These are phyloP conservation scores for Oscarella lobularis DNA, from an alignment of 37 sponge, comb jelly and placozoan genomes.

Conservation along the genomic window DNA sequence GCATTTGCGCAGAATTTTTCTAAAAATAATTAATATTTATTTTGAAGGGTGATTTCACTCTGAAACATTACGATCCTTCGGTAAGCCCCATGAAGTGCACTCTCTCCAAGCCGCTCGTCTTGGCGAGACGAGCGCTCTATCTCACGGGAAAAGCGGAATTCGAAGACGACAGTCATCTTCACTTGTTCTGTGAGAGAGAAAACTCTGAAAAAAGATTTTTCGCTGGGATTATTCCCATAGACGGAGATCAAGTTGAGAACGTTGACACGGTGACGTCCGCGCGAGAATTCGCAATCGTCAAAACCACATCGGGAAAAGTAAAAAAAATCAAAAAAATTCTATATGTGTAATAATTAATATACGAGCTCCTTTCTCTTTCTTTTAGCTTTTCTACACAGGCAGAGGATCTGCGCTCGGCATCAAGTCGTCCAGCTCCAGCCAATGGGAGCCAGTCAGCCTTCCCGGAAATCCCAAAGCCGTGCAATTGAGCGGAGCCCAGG, in stretches of 20 bases:
- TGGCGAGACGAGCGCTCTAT: not conserved
- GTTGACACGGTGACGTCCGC: slow-evolving; percentile 29
- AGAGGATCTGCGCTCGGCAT: not conserved
- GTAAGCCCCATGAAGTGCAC: not conserved
- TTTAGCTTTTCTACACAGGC: not conserved
- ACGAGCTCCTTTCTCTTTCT: no score
- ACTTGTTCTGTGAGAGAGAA: no score
- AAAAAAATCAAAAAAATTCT: no score
- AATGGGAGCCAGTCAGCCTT: not conserved
- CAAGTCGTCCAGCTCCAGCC: not conserved
- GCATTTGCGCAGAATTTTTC: not conserved
- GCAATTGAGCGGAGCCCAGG: not conserved
- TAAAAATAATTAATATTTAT: not conserved
- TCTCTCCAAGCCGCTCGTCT: not conserved
- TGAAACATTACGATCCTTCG: not conserved
- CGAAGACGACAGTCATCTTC: not conserved
- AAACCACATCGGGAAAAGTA: slow-evolving; percentile 49
- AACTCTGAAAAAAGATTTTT: no score
- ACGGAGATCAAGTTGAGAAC: slow-evolving; percentile 5
- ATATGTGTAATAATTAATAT: no score
- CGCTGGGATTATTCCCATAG: no score
- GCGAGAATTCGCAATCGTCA: slow-evolving; percentile 32
- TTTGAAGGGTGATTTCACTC: not conserved
- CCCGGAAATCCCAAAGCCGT: not conserved
- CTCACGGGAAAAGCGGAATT: not conserved